A percentile compares a stretch with the other conserved stretches of the same genome.
phyloP scores from a whole-genome alignment of 2,113 vertebrate species.

The Lynx canadensis region DNA sequence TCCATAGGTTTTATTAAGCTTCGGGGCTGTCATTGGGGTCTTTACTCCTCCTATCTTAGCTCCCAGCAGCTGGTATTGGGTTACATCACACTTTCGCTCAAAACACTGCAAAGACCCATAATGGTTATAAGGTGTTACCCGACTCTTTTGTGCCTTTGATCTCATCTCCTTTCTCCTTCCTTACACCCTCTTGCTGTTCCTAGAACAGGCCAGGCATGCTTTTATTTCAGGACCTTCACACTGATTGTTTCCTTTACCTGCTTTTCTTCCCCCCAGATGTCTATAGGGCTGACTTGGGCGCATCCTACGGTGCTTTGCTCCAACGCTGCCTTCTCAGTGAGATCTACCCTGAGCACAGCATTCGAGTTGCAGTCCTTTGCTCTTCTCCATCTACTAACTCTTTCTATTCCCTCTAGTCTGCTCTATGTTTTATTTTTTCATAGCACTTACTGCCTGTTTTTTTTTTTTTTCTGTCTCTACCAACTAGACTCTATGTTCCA shows the following conservation, averaged over 20 bases:
- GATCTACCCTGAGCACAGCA: neutral
- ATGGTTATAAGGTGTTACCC: neutral
- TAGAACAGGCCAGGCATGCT: neutral
- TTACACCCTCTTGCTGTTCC: neutral
- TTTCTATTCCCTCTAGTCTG: neutral
- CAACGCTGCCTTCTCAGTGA: neutral
- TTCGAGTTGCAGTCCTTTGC: neutral
- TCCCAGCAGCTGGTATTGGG: neutral
- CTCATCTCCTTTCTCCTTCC: neutral
- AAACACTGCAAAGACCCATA: neutral
- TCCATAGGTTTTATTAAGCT: neutral
- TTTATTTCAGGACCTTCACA: neutral
- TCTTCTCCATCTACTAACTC: neutral
- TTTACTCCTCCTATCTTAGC: neutral
- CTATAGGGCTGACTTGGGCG: accelerated
- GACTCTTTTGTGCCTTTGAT: neutral
- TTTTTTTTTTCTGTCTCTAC: neutral
- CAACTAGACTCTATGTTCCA: neutral
- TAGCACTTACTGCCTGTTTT: neutral
- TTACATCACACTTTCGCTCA: neutral
- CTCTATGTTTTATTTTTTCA: neutral
- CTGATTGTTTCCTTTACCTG: neutral
- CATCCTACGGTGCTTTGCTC: neutral
- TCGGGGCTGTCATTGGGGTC: neutral
- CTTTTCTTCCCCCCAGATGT: neutral